Base-by-base conservation (phyloP, 1,140 invertebrate genomes). In the Drosophila cardini region DNA sequence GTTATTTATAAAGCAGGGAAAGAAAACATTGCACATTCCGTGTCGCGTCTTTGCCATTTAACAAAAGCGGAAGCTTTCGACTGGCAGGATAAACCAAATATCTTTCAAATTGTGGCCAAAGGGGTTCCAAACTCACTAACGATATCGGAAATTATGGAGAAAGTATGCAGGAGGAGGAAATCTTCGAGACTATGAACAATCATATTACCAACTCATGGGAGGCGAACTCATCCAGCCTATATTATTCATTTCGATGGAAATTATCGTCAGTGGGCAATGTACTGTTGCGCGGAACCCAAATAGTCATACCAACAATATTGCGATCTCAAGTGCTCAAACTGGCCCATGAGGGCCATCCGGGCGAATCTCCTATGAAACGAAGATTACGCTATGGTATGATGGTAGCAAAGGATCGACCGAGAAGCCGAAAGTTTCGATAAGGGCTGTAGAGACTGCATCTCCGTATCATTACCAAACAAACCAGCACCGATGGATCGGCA, bases 291-390 rank as follows among this genome's bases (percentile, higher is more conserved):
- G 62, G 57, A 30, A 36, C 43, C 30, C 56, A 74, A 46, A 79
- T 92, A 53, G 62, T 92, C 6, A 92, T 92, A 16, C 90, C 86
- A 16, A 30, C 8, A 40, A 36, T 9, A 21, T 52, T 93, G 7
- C 52, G 84, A 13, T 32, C 71, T 21, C 40, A 32, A 45, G 70
- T 92, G 9, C 56, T 93, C 45, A 45, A 65, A 18, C 80, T 90
- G 2, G 91, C 92, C 8, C 94, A 94, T 32, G 81, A 92, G 76
- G 92, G 90, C 3, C 94, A 95, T 76, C 90, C 92, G 3, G 93
- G 94, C 4, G 92, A 94, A 7, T 92, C 92, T 0, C 90, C 82
- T 0, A 95, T 94, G 93, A 95, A 95, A 81, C 71, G 83, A 1
- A 48, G 94, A 11, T 90, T 94, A 2, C 50, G 93, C 13, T 83